Percentiles rank a stretch among this genome's conserved stretches.
These are phyloP conservation scores for Polyommatus iphigenia DNA, from an alignment of 2,888 invertebrate genomes.

Conservation along the genomic window DNA sequence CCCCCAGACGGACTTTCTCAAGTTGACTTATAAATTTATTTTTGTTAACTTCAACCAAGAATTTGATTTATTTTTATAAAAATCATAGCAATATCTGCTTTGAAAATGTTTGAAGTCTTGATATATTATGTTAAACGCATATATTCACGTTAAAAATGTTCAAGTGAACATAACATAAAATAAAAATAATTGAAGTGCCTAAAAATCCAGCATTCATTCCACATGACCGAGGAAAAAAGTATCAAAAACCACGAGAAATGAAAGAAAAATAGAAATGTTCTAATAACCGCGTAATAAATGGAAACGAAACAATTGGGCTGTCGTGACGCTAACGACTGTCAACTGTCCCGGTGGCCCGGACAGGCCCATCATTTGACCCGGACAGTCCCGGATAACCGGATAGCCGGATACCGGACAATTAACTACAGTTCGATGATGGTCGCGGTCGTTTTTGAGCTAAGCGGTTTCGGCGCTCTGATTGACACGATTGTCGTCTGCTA, in stretches of 20 bases:
- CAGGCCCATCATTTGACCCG: not conserved
- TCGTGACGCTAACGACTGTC: slow-evolving; percentile 10
- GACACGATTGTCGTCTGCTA: not conserved
- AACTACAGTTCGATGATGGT: not conserved
- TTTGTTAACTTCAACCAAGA: too few species aligned
- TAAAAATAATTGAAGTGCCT: not conserved
- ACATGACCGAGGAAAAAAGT: not conserved
- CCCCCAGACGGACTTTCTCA: too few species aligned
- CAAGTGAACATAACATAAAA: too few species aligned
- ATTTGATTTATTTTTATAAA: too few species aligned
- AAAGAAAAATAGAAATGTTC: not conserved
- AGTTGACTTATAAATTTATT: too few species aligned
- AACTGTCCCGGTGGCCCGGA: not conserved
- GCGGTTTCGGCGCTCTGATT: slow-evolving; percentile 22
- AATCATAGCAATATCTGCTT: too few species aligned
- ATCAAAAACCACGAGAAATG: not conserved
- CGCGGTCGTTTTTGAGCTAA: slow-evolving; percentile 23
- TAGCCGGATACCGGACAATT: slow-evolving; percentile 1
- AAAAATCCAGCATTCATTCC: not conserved
- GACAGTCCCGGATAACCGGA: not conserved
- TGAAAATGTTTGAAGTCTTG: too few species aligned
- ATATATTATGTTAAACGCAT: too few species aligned
- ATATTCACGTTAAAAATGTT: too few species aligned
- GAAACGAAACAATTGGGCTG: slow-evolving; percentile 11
- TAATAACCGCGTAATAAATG: slow-evolving; percentile 15